phyloP scores from a whole-genome alignment of 2,888 invertebrate species.

The Lasioglossum pauxillum region DNA sequence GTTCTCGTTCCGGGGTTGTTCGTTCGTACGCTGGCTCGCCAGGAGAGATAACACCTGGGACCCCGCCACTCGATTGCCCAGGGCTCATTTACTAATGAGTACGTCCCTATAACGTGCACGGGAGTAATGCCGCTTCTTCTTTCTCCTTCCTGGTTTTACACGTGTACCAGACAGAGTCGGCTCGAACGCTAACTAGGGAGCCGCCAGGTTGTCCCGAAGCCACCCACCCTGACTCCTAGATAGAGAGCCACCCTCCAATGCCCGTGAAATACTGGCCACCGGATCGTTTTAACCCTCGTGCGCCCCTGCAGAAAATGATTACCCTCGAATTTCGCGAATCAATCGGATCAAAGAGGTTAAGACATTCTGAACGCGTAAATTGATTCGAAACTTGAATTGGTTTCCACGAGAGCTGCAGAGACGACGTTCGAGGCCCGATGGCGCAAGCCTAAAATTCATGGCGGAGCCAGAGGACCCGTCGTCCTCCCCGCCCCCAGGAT shows the following conservation, averaged over 20 bases:
- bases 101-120: constrained; percentile 70
- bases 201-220: background rate
- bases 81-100: constrained; percentile 82
- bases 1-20: constrained; percentile 51
- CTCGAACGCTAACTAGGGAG: constrained; percentile 1
- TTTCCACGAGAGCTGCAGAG: background rate
- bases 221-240: background rate
- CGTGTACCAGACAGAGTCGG: background rate
- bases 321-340: background rate
- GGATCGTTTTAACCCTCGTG: background rate
- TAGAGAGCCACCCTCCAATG: background rate
- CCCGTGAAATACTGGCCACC: background rate
- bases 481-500: background rate
- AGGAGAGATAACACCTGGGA: constrained; percentile 80
- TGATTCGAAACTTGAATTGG: too few species aligned
- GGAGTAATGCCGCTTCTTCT: constrained; percentile 70
- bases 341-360: background rate
- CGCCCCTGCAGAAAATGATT: background rate
- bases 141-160: constrained; percentile 30
- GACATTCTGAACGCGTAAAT: too few species aligned
- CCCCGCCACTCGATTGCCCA: constrained; percentile 74
- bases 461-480: background rate
- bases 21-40: constrained; percentile 56
- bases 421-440: background rate
- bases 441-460: constrained; percentile 11